Evolutionary conservation across 2,113 vertebrate genomes (phyloP).

Genomic region (Lepus europaeus): DNA sequence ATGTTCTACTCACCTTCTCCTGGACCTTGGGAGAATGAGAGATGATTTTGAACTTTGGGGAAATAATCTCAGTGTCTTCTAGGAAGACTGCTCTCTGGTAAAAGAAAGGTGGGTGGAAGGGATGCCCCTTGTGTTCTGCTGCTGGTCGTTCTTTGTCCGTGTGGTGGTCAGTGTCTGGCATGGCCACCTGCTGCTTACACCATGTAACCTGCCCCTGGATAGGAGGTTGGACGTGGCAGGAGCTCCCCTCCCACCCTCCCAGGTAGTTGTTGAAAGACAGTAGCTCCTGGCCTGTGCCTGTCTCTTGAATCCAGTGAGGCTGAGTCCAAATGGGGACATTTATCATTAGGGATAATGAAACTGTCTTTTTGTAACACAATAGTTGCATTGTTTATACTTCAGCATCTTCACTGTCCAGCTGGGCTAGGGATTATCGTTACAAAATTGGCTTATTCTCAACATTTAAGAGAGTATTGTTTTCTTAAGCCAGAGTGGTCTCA

Average conservation of each 20-base stretch:
- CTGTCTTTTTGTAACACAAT: not conserved
- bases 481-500: not conserved
- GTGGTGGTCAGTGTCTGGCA: too few species aligned
- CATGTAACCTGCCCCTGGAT: accelerated
- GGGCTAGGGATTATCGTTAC: not conserved
- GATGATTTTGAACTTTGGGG: not conserved
- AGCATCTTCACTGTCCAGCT: not conserved
- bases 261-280: not conserved
- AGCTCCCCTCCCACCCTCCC: too few species aligned
- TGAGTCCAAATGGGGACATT: not conserved
- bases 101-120: not conserved
- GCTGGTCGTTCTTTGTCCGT: too few species aligned
- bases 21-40: not conserved
- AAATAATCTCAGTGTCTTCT: not conserved
- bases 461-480: not conserved
- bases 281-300: not conserved
- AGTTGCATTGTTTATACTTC: not conserved
- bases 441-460: not conserved
- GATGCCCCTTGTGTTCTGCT: too few species aligned
- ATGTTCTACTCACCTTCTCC: not conserved
- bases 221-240: accelerated
- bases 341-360: not conserved
- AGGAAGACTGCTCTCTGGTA: not conserved
- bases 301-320: not conserved
- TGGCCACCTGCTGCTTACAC: not conserved